These are phyloP conservation scores for Euproctis similis DNA, from an alignment of 2,888 invertebrate species.

Conservation along the genomic window DNA sequence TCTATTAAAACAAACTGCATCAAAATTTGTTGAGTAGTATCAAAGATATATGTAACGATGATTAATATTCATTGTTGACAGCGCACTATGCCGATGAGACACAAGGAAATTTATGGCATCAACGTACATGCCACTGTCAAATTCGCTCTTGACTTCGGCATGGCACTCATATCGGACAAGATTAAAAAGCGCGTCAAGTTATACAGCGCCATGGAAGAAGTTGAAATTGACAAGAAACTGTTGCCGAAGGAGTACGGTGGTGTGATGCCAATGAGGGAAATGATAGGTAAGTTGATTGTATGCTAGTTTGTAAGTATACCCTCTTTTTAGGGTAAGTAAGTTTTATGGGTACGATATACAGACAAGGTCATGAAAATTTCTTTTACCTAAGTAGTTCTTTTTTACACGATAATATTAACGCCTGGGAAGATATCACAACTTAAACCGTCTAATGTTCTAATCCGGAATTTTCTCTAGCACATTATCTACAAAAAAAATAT, in stretches of 20 bases:
- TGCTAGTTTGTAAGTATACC: too few relatives aligned
- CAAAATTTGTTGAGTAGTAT: not conserved
- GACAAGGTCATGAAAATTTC: too few relatives aligned
- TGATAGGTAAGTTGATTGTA: slow-evolving; percentile 84
- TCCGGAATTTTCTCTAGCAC: too few relatives aligned
- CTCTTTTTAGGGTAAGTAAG: too few relatives aligned
- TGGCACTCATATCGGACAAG: slow-evolving; percentile 85
- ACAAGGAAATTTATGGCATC: slow-evolving; percentile 86
- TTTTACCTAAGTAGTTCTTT: too few relatives aligned
- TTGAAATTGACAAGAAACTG: slow-evolving; percentile 77
- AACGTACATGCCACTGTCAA: slow-evolving; percentile 84
- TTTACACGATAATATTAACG: too few relatives aligned
- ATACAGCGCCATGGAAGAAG: slow-evolving; percentile 78
- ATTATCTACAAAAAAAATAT: too few relatives aligned
- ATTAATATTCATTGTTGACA: slow-evolving; percentile 36
- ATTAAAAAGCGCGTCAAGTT: slow-evolving; percentile 81
- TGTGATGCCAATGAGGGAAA: slow-evolving; percentile 86
- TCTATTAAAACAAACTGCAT: not conserved
- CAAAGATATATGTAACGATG: too few relatives aligned
- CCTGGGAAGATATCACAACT: too few relatives aligned
- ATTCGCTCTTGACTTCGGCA: slow-evolving; percentile 85
- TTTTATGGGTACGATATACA: too few relatives aligned
- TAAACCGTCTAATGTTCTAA: too few relatives aligned
- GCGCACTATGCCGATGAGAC: slow-evolving; percentile 86
- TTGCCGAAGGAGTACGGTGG: slow-evolving; percentile 90